These are phyloP conservation scores for Climacteris rufus DNA, from an alignment of 2,113 vertebrate genomes.

Conservation along the genomic window DNA sequence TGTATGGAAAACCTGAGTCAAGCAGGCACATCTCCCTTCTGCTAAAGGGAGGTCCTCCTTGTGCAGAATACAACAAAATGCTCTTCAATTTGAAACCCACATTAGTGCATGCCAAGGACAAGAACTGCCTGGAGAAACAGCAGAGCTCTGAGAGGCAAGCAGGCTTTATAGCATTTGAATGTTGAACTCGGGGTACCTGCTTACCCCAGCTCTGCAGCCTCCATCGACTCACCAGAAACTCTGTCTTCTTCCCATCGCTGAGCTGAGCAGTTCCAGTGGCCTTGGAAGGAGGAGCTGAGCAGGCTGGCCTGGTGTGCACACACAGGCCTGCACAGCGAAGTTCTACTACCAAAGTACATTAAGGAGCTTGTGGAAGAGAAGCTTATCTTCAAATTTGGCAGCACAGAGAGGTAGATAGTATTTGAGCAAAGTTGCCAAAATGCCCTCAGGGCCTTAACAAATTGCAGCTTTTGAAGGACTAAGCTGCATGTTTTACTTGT, in stretches of 20 bases:
- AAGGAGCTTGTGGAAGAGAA: background rate
- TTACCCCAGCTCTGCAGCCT: background rate
- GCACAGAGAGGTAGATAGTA: background rate
- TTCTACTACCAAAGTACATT: background rate
- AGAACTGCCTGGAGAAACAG: background rate
- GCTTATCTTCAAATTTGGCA: constrained; percentile 9
- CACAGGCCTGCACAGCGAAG: too few species aligned
- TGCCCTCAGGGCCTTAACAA: background rate
- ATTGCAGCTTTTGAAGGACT: constrained; percentile 30
- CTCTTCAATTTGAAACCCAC: background rate
- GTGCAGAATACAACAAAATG: background rate
- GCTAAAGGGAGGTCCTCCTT: background rate
- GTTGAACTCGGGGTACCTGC: background rate
- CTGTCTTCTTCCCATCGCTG: background rate
- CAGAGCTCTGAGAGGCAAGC: background rate
- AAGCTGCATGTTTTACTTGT: constrained; percentile 33
- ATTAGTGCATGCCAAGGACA: background rate
- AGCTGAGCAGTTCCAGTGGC: background rate
- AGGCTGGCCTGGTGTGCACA: background rate
- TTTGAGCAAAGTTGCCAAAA: background rate
- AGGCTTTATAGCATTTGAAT: background rate
- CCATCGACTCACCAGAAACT: background rate
- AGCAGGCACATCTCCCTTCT: background rate
- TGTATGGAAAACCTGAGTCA: background rate
- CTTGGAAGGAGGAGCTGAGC: background rate